Evolutionary conservation across 2,888 invertebrate genomes (phyloP), one percentile per base, ranked within the genome.

Genomic region (Mantis religiosa): DNA sequence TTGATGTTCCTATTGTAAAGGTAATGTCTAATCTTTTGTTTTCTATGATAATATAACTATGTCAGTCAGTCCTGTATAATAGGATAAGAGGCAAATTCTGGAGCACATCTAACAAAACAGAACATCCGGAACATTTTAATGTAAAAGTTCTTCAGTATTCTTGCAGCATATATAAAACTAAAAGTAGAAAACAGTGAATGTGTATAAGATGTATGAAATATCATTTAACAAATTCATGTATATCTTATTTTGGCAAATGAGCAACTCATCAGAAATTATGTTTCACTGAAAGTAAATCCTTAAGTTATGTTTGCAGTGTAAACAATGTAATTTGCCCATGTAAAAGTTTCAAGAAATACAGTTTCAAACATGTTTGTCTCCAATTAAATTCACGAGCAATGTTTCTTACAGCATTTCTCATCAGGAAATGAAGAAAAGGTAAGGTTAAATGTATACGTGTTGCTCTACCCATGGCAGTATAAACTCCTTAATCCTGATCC

Each of bases 1-100:
- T 85, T 85, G 85, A 85, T 85, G 85, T 85, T 85, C 85, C 85
- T 85, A 85, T 47, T 47, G 85, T 47, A 85, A 85, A 41, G n/a
- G n/a, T 85, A 47, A 41, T n/a, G 47, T 47, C 85, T 85, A n/a
- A 71, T 85, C 47, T 41, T 47, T 47, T 85, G 47, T 85, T 71
- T 71, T 71, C 54, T 71, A 20, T 71, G 20, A 15, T 71, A 71
- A 71, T 71, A 71, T 71, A 71, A 71, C 20, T 71, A 71, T 71
- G 54, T 71, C 54, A 71, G 20, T 71, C 15, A 71, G 20, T 71
- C 15, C 54, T 71, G 20, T 71, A 71, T 71, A 25, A 71, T 71
- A 71, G 54, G 54, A 71, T 71, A 71, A 71, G 54, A 20, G 54
- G 20, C 54, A 71, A 71, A 71, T 71, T 71, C 25, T 71, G 25